Evolutionary conservation across 1,140 invertebrate species (phyloP).

Genomic region (Drosophila repletoides): DNA sequence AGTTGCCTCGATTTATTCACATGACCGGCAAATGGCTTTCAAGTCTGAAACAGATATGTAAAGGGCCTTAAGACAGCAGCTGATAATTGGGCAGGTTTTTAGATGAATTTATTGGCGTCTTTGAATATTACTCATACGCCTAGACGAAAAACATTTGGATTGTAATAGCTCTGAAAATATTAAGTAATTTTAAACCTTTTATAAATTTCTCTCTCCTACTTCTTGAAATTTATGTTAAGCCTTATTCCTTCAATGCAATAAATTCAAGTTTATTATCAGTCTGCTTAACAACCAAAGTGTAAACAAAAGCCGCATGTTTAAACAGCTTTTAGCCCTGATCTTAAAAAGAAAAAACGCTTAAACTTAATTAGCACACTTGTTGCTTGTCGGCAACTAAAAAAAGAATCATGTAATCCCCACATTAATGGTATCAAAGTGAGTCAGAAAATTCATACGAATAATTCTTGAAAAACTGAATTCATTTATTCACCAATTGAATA

Average conservation of each 20-base stretch:
- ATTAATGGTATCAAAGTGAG: not conserved
- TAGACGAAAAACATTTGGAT: no score
- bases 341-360: not conserved
- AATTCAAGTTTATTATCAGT: not conserved
- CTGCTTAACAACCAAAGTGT: not conserved
- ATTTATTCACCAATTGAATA: slow-evolving; percentile 42
- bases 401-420: not conserved
- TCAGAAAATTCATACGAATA: not conserved
- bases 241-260: no score
- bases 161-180: no score
- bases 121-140: not conserved
- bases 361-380: not conserved
- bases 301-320: slow-evolving; percentile 5
- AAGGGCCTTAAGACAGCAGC: not conserved
- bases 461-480: not conserved
- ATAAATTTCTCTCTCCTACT: no score
- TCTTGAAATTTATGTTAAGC: no score
- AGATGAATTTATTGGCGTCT: not conserved
- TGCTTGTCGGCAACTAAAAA: slow-evolving; percentile 7
- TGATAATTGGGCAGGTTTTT: not conserved
- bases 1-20: not conserved
- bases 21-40: not conserved
- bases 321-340: slow-evolving; percentile 16
- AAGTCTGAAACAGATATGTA: not conserved
- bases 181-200: no score